These are phyloP conservation scores for Argyresthia goedartella DNA, from an alignment of 2,888 invertebrate species.

Conservation along the genomic window DNA sequence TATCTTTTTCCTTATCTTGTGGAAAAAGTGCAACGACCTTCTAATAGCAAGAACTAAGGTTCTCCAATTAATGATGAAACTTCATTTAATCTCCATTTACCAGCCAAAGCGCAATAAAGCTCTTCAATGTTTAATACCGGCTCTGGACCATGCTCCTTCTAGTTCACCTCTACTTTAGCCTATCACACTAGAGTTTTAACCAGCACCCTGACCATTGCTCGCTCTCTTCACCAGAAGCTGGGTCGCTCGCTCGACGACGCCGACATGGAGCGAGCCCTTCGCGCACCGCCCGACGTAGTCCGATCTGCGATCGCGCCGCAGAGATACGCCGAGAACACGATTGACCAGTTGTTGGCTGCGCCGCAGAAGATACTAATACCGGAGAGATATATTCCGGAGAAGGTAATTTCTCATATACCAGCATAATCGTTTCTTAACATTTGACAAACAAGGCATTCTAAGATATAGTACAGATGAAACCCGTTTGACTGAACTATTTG, in stretches of 20 bases:
- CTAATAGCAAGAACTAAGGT: too few species aligned
- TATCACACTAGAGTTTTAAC: too few species aligned
- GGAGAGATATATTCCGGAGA: constrained; percentile 92
- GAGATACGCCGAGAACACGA: constrained; percentile 83
- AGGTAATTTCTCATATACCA: constrained; percentile 58
- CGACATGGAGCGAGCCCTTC: constrained; percentile 87
- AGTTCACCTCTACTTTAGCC: too few species aligned
- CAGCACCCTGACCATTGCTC: neutral
- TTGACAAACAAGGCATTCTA: constrained; percentile 5
- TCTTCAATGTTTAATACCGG: too few species aligned
- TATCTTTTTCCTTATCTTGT: too few species aligned
- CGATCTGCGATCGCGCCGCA: constrained; percentile 78
- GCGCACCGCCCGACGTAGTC: constrained; percentile 90
- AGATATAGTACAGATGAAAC: too few species aligned
- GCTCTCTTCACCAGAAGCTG: constrained; percentile 28
- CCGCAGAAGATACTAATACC: constrained; percentile 94
- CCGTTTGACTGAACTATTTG: too few species aligned
- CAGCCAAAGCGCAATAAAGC: too few species aligned
- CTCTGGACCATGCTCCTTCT: too few species aligned
- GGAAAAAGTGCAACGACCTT: too few species aligned
- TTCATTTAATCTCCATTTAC: too few species aligned
- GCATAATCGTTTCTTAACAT: neutral
- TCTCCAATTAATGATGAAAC: too few species aligned
- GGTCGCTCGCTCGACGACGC: constrained; percentile 85
- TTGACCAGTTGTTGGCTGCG: constrained; percentile 87